phyloP scores from a whole-genome alignment of 2,888 invertebrate species.

The Drosophila mercatorum region DNA sequence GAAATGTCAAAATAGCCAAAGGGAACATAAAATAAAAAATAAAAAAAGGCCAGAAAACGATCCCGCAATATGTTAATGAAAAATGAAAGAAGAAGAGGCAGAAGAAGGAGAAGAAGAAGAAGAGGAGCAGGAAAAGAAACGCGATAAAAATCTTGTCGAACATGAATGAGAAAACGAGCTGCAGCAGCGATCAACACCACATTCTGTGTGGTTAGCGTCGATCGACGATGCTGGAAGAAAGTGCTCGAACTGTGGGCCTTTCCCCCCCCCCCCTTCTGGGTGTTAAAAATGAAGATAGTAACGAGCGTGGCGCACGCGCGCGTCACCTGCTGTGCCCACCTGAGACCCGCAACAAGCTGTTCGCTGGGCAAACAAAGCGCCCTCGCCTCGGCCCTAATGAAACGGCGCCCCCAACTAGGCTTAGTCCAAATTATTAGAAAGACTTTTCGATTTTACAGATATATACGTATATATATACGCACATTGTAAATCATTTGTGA shows the following conservation, averaged over 20 bases:
- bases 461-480: slow-evolving; percentile 34
- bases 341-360: slow-evolving; percentile 42
- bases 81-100: slow-evolving; percentile 11
- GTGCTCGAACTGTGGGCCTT: slow-evolving; percentile 54
- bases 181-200: slow-evolving; percentile 63
- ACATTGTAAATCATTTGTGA: slow-evolving; percentile 73
- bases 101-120: neutral
- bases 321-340: slow-evolving; percentile 66
- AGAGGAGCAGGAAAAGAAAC: neutral
- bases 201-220: slow-evolving; percentile 64
- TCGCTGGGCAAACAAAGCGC: slow-evolving; percentile 51
- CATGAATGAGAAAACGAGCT: slow-evolving; percentile 79
- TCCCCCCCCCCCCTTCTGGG: slow-evolving; percentile 38
- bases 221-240: slow-evolving; percentile 51
- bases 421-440: slow-evolving; percentile 58
- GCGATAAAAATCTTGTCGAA: slow-evolving; percentile 76
- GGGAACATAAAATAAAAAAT: slow-evolving; percentile 46
- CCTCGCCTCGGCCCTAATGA: slow-evolving; percentile 15
- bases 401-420: slow-evolving; percentile 59
- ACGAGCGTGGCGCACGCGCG: slow-evolving; percentile 71
- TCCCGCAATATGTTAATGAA: slow-evolving; percentile 78
- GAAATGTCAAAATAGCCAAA: slow-evolving; percentile 57
- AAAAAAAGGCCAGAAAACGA: slow-evolving; percentile 29
- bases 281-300: slow-evolving; percentile 81
- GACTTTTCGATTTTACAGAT: slow-evolving; percentile 9